These are phyloP conservation scores for Drepana arcuata DNA, from an alignment of 1,140 invertebrate genomes.

Conservation along the genomic window DNA sequence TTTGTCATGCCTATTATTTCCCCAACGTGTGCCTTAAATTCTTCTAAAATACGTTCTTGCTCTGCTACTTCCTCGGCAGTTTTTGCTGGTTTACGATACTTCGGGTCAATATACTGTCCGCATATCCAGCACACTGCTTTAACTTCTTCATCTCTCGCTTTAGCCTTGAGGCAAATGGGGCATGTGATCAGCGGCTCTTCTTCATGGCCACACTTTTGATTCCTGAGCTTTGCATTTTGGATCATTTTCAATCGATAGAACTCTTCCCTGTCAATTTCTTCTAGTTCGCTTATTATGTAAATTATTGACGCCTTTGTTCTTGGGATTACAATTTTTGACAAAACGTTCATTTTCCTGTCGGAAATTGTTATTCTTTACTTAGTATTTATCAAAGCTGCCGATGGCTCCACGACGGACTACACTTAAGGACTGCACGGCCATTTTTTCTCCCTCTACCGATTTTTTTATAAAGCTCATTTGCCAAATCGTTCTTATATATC, in stretches of 20 bases:
- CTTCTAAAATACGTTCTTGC: slow-evolving; percentile 13
- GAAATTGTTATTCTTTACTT: background rate
- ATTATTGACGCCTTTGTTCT: background rate
- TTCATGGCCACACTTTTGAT: background rate
- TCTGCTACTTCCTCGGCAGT: slow-evolving; percentile 4
- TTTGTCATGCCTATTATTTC: slow-evolving; percentile 26
- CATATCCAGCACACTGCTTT: slow-evolving; percentile 12
- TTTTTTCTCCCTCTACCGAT: background rate
- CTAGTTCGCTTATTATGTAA: background rate
- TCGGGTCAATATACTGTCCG: slow-evolving; percentile 5
- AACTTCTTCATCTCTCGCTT: background rate
- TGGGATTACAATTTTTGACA: background rate
- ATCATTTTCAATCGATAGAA: background rate
- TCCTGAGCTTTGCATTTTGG: background rate
- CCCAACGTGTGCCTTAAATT: slow-evolving; percentile 21
- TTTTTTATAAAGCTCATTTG: too few species aligned
- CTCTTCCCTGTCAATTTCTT: background rate
- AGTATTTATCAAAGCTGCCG: background rate
- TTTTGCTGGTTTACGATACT: background rate
- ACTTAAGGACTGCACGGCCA: background rate
- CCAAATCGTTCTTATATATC: too few species aligned
- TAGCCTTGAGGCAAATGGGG: background rate
- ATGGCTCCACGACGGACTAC: background rate
- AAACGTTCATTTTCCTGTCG: background rate
- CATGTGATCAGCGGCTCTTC: background rate